Base-by-base conservation (phyloP, 2,797 vertebrate genomes). In the Nasua narica region DNA sequence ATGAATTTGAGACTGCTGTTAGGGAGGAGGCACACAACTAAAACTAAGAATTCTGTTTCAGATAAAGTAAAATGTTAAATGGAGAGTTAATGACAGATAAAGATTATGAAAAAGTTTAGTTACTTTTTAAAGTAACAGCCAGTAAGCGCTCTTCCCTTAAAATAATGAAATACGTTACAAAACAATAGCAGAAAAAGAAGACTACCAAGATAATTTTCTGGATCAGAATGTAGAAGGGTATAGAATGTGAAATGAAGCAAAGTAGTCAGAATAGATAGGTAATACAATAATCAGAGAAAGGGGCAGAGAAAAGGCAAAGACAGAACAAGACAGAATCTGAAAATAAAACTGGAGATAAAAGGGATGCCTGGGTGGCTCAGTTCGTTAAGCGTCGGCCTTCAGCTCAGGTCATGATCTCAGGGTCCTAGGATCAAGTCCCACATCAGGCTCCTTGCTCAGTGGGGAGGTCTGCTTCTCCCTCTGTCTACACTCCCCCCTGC, bases 131-230 rank as follows among this genome's bases (percentile, higher is more conserved):
- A 92, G 40, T 35, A 76, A 76, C 3, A 77, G 29, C 29, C 21
- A 72, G 32, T 56, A 69, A 65, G 62, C 32, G n/a, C 29, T 91
- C 56, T 92, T 84, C 93, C 25, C 52, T 91, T 86, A 84, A 95
- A 92, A 65, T 78, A 85, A 85, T 85, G 13, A 94, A 94, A 84
- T 65, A 93, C 65, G 69, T 78, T 92, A 90, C 25, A 85, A 92
- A 84, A 84, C 50, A 6, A 84, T 0, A 48, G 52, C 54, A 15
- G 87, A 87, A 87, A 90, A 16, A 62, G 18, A 87, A 87, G 58
- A 48, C 43, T 67, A 87, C 23, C 40, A 88, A 91, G 16, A 35
- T 74, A 79, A 83, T 69, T 92, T 90, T 79, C 89, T 92, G 52
- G 19, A 48, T 79, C 60, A 88, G 43, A 77, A 81, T 46, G 79